Percentiles rank a stretch among this genome's conserved stretches.
Conservation (phyloP, 2,797 vertebrate genomes). For the Sphenodon punctatus region DNA sequence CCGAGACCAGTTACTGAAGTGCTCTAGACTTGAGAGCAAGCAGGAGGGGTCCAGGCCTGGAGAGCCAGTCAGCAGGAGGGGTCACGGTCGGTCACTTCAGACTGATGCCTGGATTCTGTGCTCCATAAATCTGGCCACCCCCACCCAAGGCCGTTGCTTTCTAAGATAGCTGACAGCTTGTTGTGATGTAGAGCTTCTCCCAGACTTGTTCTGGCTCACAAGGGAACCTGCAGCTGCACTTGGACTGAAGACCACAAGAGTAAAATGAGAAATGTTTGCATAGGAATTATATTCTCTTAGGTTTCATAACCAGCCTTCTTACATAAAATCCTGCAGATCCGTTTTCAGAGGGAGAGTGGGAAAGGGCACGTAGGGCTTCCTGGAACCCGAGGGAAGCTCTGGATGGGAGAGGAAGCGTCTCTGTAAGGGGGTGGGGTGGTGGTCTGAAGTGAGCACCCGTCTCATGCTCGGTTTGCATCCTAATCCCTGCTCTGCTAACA, state of each 20-base stretch:
- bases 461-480: neutral
- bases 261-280: constrained; percentile 46
- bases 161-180: no score
- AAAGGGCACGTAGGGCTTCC: neutral
- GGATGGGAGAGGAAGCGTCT: no score
- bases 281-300: constrained; percentile 43
- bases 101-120: no score
- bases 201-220: neutral
- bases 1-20: no score
- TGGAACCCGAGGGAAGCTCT: fast-evolving
- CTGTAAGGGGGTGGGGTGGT: no score
- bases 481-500: neutral
- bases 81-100: no score
- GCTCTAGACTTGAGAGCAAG: no score
- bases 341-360: neutral
- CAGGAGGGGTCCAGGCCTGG: no score
- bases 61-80: no score
- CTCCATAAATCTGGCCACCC: no score
- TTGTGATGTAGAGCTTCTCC: neutral
- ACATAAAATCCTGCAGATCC: constrained; percentile 18
- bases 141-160: no score
- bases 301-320: constrained; percentile 50
- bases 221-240: neutral
- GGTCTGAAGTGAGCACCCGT: neutral
- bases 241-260: neutral